phyloP scores from a whole-genome alignment of 2,888 invertebrate genomes.

The Lycaena phlaeas region DNA sequence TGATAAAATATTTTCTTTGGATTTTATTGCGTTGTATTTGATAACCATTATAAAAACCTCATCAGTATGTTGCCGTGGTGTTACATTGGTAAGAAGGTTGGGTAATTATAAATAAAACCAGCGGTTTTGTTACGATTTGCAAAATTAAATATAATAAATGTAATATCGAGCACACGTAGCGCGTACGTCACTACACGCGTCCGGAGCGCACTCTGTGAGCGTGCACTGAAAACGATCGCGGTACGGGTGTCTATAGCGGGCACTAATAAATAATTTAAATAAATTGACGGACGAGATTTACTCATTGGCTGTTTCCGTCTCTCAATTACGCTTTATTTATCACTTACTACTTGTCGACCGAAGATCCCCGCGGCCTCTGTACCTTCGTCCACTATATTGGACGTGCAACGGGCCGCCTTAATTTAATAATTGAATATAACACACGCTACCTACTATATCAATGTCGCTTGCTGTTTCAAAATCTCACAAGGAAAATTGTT shows the following conservation, averaged over 20 bases:
- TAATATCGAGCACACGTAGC: too few relatives aligned
- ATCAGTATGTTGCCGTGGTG: too few relatives aligned
- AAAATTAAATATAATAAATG: too few relatives aligned
- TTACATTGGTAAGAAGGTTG: too few relatives aligned
- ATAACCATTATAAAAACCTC: too few relatives aligned
- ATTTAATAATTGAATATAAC: constrained; percentile 6
- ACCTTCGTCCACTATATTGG: constrained; percentile 13
- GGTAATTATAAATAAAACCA: too few relatives aligned
- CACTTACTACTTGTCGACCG: constrained; percentile 61
- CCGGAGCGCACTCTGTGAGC: constrained; percentile 56
- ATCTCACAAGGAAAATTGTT: too few relatives aligned
- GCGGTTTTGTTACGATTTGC: too few relatives aligned
- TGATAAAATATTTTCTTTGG: too few relatives aligned
- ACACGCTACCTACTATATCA: too few relatives aligned
- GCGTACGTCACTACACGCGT: constrained; percentile 28
- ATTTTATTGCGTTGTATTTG: too few relatives aligned
- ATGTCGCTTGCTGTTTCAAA: too few relatives aligned
- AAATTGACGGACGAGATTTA: constrained; percentile 74
- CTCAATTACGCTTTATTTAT: constrained; percentile 73
- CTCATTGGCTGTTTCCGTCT: constrained; percentile 72
- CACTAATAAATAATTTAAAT: constrained; percentile 74
- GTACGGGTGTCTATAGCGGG: constrained; percentile 67
- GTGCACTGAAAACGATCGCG: constrained; percentile 59
- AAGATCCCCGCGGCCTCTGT: constrained; percentile 34
- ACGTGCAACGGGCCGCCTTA: constrained; percentile 8